phyloP scores from a whole-genome alignment of 2,888 invertebrate genomes.

The Drosophila melanocephala region DNA sequence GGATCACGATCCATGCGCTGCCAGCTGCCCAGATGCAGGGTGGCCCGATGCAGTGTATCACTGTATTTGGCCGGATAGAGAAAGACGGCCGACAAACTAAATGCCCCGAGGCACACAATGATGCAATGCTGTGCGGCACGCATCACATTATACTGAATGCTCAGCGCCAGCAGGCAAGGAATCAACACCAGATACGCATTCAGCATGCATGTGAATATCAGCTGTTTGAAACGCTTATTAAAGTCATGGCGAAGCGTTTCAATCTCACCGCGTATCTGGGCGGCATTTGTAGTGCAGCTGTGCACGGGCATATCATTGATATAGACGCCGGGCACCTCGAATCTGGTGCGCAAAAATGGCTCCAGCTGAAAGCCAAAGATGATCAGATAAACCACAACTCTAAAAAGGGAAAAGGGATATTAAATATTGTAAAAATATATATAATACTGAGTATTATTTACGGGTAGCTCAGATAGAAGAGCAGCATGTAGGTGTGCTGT shows the following conservation, averaged over 20 bases:
- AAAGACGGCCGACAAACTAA: slow-evolving; percentile 91
- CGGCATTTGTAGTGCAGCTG: slow-evolving; percentile 91
- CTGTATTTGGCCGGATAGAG: slow-evolving; percentile 90
- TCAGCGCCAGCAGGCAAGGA: slow-evolving; percentile 95
- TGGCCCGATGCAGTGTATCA: slow-evolving; percentile 95
- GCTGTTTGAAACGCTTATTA: slow-evolving; percentile 94
- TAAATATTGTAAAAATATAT: neutral
- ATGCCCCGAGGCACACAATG: slow-evolving; percentile 93
- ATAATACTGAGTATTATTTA: slow-evolving; percentile 86
- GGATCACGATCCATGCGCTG: slow-evolving; percentile 78
- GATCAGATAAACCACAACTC: slow-evolving; percentile 91
- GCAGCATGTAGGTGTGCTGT: slow-evolving; percentile 91
- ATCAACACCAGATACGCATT: slow-evolving; percentile 95
- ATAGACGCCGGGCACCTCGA: slow-evolving; percentile 84
- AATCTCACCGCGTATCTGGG: slow-evolving; percentile 93
- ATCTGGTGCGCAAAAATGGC: slow-evolving; percentile 90
- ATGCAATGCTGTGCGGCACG: slow-evolving; percentile 94
- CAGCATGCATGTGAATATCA: slow-evolving; percentile 92
- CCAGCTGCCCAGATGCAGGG: slow-evolving; percentile 92
- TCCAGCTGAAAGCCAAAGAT: slow-evolving; percentile 92
- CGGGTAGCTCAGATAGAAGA: slow-evolving; percentile 96
- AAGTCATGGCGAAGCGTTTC: slow-evolving; percentile 94
- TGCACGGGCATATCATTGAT: slow-evolving; percentile 89
- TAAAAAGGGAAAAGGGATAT: slow-evolving; percentile 72
- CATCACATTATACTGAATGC: slow-evolving; percentile 92